These are phyloP conservation scores for Rhabdornis inornatus DNA, from an alignment of 2,113 vertebrate genomes.

Conservation along the genomic window DNA sequence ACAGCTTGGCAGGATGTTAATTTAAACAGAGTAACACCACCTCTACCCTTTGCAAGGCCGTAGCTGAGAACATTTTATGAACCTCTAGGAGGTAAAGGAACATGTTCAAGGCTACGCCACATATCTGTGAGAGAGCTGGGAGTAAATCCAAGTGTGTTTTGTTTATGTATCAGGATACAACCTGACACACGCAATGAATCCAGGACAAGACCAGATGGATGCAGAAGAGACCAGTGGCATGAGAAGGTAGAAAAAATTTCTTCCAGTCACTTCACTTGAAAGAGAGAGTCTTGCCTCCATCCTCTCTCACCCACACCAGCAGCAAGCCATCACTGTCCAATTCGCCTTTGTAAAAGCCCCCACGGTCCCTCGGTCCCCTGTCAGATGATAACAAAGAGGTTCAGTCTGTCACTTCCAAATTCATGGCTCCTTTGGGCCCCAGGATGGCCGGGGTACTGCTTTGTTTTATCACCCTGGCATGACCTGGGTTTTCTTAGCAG, in stretches of 20 bases:
- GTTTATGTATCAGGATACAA: not conserved
- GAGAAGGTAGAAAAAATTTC: not conserved
- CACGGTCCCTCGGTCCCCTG: fast-evolving
- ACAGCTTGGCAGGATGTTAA: not conserved
- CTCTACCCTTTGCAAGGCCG: fast-evolving
- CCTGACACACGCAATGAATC: not conserved
- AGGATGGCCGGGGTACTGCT: not conserved
- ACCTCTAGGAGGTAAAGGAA: not conserved
- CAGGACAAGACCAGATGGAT: not conserved
- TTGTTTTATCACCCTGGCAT: not conserved
- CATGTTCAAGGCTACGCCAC: not conserved
- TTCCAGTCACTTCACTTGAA: not conserved
- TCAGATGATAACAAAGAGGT: not conserved
- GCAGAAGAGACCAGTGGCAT: not conserved
- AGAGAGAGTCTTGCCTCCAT: not conserved
- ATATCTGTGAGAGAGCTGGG: not conserved
- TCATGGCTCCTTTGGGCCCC: not conserved
- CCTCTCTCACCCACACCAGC: not conserved
- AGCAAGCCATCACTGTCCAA: not conserved
- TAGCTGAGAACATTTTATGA: not conserved
- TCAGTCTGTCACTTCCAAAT: not conserved
- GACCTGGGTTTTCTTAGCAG: constrained; percentile 4
- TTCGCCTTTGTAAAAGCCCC: not conserved
- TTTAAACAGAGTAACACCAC: not conserved
- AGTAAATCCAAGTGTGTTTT: not conserved